Percentiles rank a stretch among this genome's conserved stretches.
Conservation (phyloP, 2,797 vertebrate genomes). For the Liasis olivaceus region DNA sequence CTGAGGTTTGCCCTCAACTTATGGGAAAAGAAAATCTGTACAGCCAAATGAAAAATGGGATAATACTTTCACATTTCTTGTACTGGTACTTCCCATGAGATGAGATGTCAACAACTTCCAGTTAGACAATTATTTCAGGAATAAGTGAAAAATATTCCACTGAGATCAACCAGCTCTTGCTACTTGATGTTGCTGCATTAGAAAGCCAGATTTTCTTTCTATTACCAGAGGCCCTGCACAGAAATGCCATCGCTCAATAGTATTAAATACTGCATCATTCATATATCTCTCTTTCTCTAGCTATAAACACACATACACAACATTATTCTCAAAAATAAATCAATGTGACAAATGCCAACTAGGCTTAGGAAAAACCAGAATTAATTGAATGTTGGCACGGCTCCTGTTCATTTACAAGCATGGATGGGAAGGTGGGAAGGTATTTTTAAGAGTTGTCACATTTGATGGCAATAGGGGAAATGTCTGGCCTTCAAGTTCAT, state of each 20-base stretch:
- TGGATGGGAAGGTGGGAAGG: background rate
- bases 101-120: background rate
- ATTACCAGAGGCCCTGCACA: background rate
- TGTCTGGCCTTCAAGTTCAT: background rate
- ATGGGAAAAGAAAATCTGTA: background rate
- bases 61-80: background rate
- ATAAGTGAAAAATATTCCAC: constrained; percentile 5
- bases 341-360: background rate
- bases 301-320: background rate
- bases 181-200: background rate
- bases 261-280: background rate
- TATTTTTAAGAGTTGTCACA: background rate
- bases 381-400: background rate
- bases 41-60: background rate
- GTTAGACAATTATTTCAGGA: constrained; percentile 4
- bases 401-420: background rate
- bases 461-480: background rate
- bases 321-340: constrained; percentile 24
- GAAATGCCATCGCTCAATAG: background rate
- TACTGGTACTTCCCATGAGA: background rate
- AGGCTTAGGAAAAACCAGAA: constrained; percentile 2
- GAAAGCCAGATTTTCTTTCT: background rate
- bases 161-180: background rate
- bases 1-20: background rate
- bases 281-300: background rate